Evolutionary conservation across 2,888 invertebrate species (phyloP).

Genomic region (Priocnemis perturbator): DNA sequence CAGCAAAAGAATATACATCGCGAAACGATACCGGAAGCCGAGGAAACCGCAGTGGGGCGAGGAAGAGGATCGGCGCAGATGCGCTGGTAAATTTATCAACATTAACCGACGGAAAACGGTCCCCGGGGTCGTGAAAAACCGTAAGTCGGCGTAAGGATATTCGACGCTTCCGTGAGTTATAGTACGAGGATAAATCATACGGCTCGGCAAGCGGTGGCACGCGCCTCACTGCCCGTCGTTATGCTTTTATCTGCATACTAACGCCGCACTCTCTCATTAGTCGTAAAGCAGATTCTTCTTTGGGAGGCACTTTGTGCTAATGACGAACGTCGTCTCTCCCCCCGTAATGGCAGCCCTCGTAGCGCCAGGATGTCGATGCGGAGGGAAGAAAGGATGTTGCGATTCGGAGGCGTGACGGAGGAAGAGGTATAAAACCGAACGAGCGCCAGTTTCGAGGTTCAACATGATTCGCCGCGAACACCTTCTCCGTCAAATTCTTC

Average conservation of each 20-base stretch:
- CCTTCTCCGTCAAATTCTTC: too few species aligned
- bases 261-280: constrained; percentile 38
- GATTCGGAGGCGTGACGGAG: too few species aligned
- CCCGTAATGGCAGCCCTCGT: background rate
- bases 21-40: background rate
- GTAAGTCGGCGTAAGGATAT: background rate
- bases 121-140: background rate
- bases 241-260: constrained; percentile 31
- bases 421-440: too few species aligned
- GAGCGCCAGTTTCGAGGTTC: too few species aligned
- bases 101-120: background rate
- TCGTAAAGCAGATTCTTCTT: constrained; percentile 2
- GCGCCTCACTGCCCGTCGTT: constrained; percentile 38
- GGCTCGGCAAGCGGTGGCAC: constrained; percentile 27
- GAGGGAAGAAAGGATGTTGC: background rate
- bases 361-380: background rate
- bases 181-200: constrained; percentile 42
- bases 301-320: constrained; percentile 5
- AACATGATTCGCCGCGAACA: too few species aligned
- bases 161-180: constrained; percentile 27
- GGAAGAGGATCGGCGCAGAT: too few species aligned
- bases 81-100: background rate
- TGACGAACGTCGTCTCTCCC: background rate
- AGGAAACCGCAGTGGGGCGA: too few species aligned
- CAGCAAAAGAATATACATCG: background rate